Evolutionary conservation across 2,797 vertebrate species (phyloP), one percentile per base, ranked within the genome.

Genomic region (Poecilia gillii): DNA sequence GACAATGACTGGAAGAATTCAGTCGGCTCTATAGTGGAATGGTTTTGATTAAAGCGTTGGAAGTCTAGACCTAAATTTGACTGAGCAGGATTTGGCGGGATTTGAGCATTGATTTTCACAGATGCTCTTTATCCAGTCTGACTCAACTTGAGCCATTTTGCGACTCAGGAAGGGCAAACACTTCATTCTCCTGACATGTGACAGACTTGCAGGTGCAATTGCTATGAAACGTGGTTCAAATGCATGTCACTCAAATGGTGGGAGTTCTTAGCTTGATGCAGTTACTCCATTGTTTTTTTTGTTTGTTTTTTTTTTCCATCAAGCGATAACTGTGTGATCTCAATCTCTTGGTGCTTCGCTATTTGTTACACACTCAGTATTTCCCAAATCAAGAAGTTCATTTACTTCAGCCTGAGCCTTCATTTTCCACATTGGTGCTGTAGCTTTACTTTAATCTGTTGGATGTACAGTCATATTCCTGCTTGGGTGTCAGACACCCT

Each of bases 381-480:
- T 59, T 59, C 53, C 73, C 20, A n/a, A 36, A 41, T 53, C 39
- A 64, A 41, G 14, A 6, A 33, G 11, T 46, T 45, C 16, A 45
- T 53, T 74, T 16, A 18, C 39, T 46, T 68, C 51, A 83, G 49
- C 59, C 49, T 74, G 23, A 33, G 70, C 51, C 4, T 41, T 77
- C 12, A 1, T 25, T 8, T 62, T 53, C 9, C 62, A 39, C 46
- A 70, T 18, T 77, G 25, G 4, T 3, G 3, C 2, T 13, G 39
- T 59, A 36, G 33, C 4, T 3, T 47, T 72, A 28, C 31, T 73
- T 33, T 51, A 49, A 73, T 7, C 31, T 25, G 31, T 25, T 41
- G 14, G 45, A 36, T 62, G 23, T 6, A 39, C n/a, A 14, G 23
- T 73, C 28, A 68, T 62, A 36, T 62, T 66, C 64, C 1, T 57